Base-by-base conservation (phyloP, 1,140 invertebrate species). In the Sitobion miscanthi region DNA sequence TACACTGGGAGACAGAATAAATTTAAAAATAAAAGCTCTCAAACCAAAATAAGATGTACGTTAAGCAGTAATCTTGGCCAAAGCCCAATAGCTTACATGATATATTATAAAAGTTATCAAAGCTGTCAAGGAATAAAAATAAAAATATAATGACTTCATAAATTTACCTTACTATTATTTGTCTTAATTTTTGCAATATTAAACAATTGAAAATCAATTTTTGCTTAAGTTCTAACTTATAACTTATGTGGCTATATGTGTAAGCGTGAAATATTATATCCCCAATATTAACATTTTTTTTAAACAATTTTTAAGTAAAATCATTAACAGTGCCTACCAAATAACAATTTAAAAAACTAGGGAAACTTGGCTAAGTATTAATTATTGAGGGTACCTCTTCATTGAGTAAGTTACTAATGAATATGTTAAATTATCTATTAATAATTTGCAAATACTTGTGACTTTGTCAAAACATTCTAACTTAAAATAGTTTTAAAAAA, bases 1-100 rank as follows among this genome's bases (percentile, higher is more conserved):
- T 89, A 6, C 49, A 21, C 49, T 89, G 9, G 7, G 52, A 38
- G n/a, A 38, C 30, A 54, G 9, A 30, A 89, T 89, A 54, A 25
- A 57, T 89, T 54, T 89, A 89, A 54, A 89, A 89, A 89, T 89
- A 52, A 52, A 89, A 87, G 25, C 49, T 89, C n/a, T 57, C 11
- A 25, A 89, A 35, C 30, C 25, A 57, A 57, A 89, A 89, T 89
- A 89, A 89, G 3, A 89, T 38, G 21, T 25, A 42, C 2, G 0
- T 89, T 54, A 52, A 77, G 5, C 17, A 23, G 7, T 35, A 42
- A 3, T 42, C 20, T 89, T 89, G 87, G 87, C 52, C 11, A 54
- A 38, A 57, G 8, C 52, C 87, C 87, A 89, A 89, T 38, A 38
- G 0, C 35, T 38, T 57, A 57, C 11, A 89, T 30, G 38, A 25